A percentile compares a stretch with the other conserved stretches of the same genome.
phyloP scores from a whole-genome alignment of 1,140 invertebrate genomes.

The Lethrus apterus region DNA sequence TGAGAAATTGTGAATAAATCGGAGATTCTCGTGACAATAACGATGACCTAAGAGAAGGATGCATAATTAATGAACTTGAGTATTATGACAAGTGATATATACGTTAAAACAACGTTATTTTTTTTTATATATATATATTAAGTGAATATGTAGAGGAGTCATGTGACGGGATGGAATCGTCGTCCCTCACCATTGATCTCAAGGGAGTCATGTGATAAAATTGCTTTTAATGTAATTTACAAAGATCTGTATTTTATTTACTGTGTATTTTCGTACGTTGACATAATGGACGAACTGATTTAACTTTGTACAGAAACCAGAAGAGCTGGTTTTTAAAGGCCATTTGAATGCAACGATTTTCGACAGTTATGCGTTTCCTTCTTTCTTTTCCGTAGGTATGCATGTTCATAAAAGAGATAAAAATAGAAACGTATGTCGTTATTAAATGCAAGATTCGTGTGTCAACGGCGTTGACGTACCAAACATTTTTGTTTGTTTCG shows the following conservation, averaged over 20 bases:
- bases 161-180: constrained; percentile 8
- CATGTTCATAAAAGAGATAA: too few species aligned
- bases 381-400: too few species aligned
- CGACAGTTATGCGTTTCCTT: too few species aligned
- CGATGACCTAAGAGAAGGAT: constrained; percentile 2
- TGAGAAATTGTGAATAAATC: too few species aligned
- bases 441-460: too few species aligned
- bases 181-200: constrained; percentile 33
- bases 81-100: constrained; percentile 38
- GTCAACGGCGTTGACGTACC: too few species aligned
- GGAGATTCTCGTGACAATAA: too few species aligned
- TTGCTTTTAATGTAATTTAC: constrained; percentile 40
- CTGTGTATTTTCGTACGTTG: constrained; percentile 30
- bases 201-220: constrained; percentile 40
- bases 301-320: constrained; percentile 15
- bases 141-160: constrained; percentile 29
- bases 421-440: too few species aligned
- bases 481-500: too few species aligned
- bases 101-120: constrained; percentile 1
- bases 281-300: constrained; percentile 29
- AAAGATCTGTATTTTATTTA: constrained; percentile 41
- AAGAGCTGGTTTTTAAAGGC: too few species aligned
- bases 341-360: too few species aligned
- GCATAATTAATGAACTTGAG: constrained; percentile 26
- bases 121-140: constrained; percentile 6